Evolutionary conservation across 2,113 vertebrate genomes (phyloP), one percentile per base, ranked within the genome.

Genomic region (Rhinogobius similis): DNA sequence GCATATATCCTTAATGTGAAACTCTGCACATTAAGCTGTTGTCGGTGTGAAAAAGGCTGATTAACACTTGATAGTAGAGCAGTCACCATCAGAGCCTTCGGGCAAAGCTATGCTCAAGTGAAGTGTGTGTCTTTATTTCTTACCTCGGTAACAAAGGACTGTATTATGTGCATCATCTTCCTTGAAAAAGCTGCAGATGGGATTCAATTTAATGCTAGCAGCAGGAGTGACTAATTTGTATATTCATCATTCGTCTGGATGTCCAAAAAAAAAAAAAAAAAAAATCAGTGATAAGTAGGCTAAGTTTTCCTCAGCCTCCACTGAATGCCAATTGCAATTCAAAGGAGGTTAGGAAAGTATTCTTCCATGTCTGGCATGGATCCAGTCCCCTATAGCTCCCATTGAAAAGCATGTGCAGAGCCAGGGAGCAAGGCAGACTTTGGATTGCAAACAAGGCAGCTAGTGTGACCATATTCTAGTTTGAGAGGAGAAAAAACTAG

Each of bases 321-420:
- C 59, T 44, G 20, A 27, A 13, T 61, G 55, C 36, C 68, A 68
- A 14, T 26, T 5, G 26, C 29, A 73, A 70, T 58, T 56, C 70
- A 63, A 55, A 36, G 32, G 56, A 70, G 76, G 78, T 82, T 77
- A 36, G 71, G 8, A 55, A 62, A 48, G 62, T 75, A 50, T 7
- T 64, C 32, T 73, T 81, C 61, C 48, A 75, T 53, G 64, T 68
- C 62, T 62, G 53, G 72, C 73, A 5, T 55, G 12, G 4, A 2
- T 24, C 23, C 53, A 50, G 29, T 27, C 24, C 48, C 2, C 23
- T 21, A 13, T 44, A 62, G 36, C 46, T 44, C 38, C 53, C 10
- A 72, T 29, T 44, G 21, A 10, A 50, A 21, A 24, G 8, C 24
- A 10, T n/a, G 8, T 11, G 20, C 16, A n/a, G 58, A 0, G 27